Base-by-base conservation (phyloP, 2,888 invertebrate genomes). In the Acrobasis suavella region DNA sequence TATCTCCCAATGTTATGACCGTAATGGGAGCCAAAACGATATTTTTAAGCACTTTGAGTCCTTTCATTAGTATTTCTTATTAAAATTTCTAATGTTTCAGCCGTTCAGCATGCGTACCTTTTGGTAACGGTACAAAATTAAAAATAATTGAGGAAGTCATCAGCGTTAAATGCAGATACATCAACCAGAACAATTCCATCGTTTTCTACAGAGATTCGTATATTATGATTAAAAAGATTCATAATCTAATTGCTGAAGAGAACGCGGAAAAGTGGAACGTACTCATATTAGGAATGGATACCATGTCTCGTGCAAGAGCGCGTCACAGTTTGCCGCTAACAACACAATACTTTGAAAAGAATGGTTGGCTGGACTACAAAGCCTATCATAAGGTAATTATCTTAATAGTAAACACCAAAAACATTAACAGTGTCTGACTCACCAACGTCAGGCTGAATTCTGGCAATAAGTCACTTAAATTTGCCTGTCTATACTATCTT, bases 221-320 rank as follows among this genome's bases (percentile, higher is more conserved):
- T 63, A 68, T 80, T 8, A 62, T 81, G 58, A 46, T 85, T 2
- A 82, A 82, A 64, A 83, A 78, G 69, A 60, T 52, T 64, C 37
- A 54, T n/a, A 55, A 12, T 6, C 14, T 16, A 14, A 37, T 58
- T 39, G 42, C 9, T 37, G 46, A 14, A 54, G 38, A 22, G 42
- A 22, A 54, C 9, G 22, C 12, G 2, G 37, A 62, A 17, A 66
- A 62, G 65, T 89, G 90, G 83, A 93, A 92, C 66, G 94, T 97
- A 5, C 85, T 97, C n/a, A 85, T 97, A 72, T 79, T 98, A 22
- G 97, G 97, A 22, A 95, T 98, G 70, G 97, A 97, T 74, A 96
- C 96, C 59, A 95, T 97, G 68, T 97, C 97, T 0, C 92, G 97
- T 60, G 91, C 96, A 12, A 96, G 97, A 83, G 93, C 96, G 61